Percentiles rank a stretch among this genome's conserved stretches.
phyloP scores from a whole-genome alignment of 2,113 vertebrate species.

The Cololabis saira region DNA sequence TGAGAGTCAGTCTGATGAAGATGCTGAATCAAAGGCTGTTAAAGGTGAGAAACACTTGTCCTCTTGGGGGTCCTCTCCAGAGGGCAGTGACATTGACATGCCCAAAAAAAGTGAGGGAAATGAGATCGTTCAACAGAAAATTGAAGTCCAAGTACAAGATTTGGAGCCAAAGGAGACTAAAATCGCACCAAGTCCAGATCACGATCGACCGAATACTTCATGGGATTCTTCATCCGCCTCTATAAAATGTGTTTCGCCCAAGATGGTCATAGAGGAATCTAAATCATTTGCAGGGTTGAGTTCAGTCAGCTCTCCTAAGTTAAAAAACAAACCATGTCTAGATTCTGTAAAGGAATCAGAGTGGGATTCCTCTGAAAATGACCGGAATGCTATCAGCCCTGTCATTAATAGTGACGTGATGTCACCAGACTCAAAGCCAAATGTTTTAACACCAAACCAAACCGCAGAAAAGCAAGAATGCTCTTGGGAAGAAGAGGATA shows the following conservation, averaged over 20 bases:
- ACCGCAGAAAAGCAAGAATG: constrained; percentile 5
- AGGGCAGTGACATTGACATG: constrained; percentile 40
- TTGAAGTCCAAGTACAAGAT: constrained; percentile 1
- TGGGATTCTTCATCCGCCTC: constrained; percentile 41
- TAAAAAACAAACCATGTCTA: constrained; percentile 10
- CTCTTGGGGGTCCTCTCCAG: constrained; percentile 69
- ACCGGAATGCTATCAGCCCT: constrained; percentile 14
- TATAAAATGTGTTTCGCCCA: constrained; percentile 38
- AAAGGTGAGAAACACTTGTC: constrained; percentile 42
- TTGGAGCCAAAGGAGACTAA: constrained; percentile 19
- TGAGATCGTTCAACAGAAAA: constrained; percentile 23
- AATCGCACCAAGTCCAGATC: constrained; percentile 14
- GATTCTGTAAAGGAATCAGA: constrained; percentile 35
- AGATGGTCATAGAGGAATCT: constrained; percentile 5
- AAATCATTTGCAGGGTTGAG: not conserved
- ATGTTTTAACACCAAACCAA: not conserved
- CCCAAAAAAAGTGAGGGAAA: constrained; percentile 23
- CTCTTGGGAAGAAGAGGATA: constrained; percentile 28
- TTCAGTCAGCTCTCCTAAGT: constrained; percentile 1
- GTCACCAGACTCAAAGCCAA: constrained; percentile 2
- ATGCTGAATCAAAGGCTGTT: constrained; percentile 9
- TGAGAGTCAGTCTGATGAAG: constrained; percentile 24
- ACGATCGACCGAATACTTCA: constrained; percentile 11
- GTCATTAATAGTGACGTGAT: not conserved
- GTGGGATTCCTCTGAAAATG: constrained; percentile 62